Base-by-base conservation (phyloP, 2,797 vertebrate species). In the Cynodonichthys magdalenae region DNA sequence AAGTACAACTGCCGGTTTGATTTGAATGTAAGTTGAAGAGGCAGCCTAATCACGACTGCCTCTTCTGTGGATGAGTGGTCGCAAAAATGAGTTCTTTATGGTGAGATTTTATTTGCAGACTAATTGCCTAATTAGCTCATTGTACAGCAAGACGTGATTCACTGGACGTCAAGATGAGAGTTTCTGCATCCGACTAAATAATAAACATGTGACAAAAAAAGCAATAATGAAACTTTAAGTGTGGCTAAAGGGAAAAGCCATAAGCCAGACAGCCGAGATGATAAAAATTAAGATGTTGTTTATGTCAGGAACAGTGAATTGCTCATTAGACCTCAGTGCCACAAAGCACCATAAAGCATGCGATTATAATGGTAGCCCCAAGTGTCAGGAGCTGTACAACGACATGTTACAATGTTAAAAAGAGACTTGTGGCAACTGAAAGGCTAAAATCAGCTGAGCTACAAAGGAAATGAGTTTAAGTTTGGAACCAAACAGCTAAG, bases 251-350 rank as follows among this genome's bases (percentile, higher is more conserved):
- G 61, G 63, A 18, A 60, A 24, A 75, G 47, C 46, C 20, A 5
- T 19, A 48, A 54, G 47, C 34, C 41, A 9, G 12, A 53, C 53
- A 68, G 66, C 10, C n/a, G 46, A 63, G 45, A 48, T 27, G 24
- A 47, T 24, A 15, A 31, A 53, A 65, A 61, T 34, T 1, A 68
- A 64, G 51, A 64, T 42, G 28, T 62, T 70, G 49, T 79, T 74
- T 59, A 47, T 77, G 71, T 67, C 67, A 66, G 69, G 53, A 69
- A 69, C 53, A 72, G 68, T 61, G 59, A 83, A 81, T 74, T 44
- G 61, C 83, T 87, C 77, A 75, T 88, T 82, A 82, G 80, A 58
- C 34, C 68, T 69, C n/a, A 47, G 69, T 75, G 72, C 72, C 73
- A 76, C 78, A 76, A 75, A 78, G 68, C 70, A 69, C 63, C 67